Evolutionary conservation across 2,888 invertebrate genomes (phyloP), one percentile per base, ranked within the genome.

Genomic region (Halocaridina rubra): DNA sequence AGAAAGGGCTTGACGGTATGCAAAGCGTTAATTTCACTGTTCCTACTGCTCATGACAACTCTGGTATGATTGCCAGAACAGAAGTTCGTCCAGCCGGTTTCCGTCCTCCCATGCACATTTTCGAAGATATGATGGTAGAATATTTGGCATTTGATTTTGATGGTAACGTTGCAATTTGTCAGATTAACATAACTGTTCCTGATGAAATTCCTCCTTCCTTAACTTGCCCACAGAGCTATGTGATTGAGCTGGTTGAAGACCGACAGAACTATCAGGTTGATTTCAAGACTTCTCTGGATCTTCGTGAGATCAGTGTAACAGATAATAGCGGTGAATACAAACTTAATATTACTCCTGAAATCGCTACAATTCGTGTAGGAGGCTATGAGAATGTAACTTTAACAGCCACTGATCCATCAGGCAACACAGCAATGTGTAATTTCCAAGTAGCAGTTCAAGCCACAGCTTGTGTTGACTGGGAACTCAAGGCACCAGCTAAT

Each of bases 61-160:
- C 97, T 72, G 98, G 98, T 53, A 96, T 96, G 88, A 96, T 98
- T 88, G 97, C 98, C 1, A 93, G 98, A 89, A 93, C 97, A 87
- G 97, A 98, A 92, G 95, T 98, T 0, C 96, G 96, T 89, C 98
- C 98, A 0, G 95, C 95, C 89, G 96, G 96, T 89, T 98, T 98
- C 91, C 95, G 93, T 90, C 97, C 97, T 0, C 97, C 97, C 0
- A 93, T 96, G 88, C 94, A 95, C 90, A 94, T 97, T 13, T 97
- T 98, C 91, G 94, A 96, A 90, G 97, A 98, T 88, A 96, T 96
- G 90, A 96, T 97, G 32, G 96, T 98, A 0, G 95, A 97, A 92
- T 99, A 98, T 90, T 95, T 98, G 0, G 99, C 98, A 2, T 98
- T 97, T 90, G 99, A 99, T 92, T 97, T 96, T 90, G 98, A 98